Evolutionary conservation across 2,113 vertebrate genomes (phyloP).

Genomic region (Ariopsis seemanni): DNA sequence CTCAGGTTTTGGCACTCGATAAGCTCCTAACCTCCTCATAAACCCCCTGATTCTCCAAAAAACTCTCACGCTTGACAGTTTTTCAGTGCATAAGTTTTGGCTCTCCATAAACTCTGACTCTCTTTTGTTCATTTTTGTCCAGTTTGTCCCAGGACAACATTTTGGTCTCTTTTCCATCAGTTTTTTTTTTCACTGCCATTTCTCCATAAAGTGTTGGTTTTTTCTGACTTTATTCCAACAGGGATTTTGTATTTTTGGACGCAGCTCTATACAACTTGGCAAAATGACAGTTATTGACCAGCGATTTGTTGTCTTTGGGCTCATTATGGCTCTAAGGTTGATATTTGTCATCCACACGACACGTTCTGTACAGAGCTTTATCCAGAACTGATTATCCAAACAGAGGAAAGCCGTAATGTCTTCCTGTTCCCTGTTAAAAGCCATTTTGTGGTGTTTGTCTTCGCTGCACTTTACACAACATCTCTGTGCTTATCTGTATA

Average conservation of each 20-base stretch:
- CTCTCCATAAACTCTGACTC: not conserved
- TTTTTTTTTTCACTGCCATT: not conserved
- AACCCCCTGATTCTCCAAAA: not conserved
- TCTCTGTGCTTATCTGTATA: not conserved
- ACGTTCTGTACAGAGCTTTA: not conserved
- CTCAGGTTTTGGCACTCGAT: not conserved
- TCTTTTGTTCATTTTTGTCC: not conserved
- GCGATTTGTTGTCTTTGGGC: not conserved
- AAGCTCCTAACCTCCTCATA: not conserved
- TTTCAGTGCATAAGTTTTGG: not conserved
- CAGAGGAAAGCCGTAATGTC: not conserved
- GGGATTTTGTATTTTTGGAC: not conserved
- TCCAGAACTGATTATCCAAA: not conserved
- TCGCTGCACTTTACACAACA: not conserved
- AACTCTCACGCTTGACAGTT: not conserved
- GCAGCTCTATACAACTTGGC: not conserved
- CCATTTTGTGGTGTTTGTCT: not conserved
- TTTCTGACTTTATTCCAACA: not conserved
- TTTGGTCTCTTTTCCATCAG: not conserved
- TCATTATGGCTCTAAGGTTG: not conserved
- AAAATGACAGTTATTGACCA: no score
- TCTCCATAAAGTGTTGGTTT: not conserved
- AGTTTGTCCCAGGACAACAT: not conserved
- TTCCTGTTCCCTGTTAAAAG: not conserved
- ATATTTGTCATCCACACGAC: not conserved